Conservation (phyloP, 2,113 vertebrate genomes). For the Marmota monax region DNA sequence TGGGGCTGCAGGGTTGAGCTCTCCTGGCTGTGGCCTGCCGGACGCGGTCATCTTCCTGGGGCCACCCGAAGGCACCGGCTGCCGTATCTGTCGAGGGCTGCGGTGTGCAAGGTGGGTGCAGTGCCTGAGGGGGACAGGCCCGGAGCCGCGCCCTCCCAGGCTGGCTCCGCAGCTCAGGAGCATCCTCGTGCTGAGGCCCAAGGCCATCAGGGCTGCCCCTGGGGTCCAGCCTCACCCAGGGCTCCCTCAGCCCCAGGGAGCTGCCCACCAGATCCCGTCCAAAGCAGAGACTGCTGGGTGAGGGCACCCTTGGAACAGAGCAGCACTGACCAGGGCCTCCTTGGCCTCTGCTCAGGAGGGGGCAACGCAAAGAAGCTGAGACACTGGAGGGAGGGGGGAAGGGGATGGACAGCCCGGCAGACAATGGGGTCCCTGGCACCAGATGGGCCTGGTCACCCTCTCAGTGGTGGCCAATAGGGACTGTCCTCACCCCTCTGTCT, state of each 20-base stretch:
- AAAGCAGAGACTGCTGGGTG: too few relatives aligned
- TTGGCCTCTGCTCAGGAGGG: neutral
- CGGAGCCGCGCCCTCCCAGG: too few relatives aligned
- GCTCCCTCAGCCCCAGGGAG: too few relatives aligned
- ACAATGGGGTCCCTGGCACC: neutral
- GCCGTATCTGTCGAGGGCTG: too few relatives aligned
- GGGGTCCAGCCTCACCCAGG: neutral
- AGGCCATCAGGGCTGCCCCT: neutral
- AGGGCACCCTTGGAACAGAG: too few relatives aligned
- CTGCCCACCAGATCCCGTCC: neutral
- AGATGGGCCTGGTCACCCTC: neutral
- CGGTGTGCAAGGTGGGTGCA: too few relatives aligned
- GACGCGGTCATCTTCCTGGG: too few relatives aligned
- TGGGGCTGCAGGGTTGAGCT: too few relatives aligned
- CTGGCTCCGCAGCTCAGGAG: neutral
- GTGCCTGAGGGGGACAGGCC: neutral
- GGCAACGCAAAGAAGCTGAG: neutral
- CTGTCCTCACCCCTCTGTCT: neutral
- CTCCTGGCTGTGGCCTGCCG: too few relatives aligned
- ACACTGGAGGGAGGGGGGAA: neutral
- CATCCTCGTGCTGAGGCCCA: neutral
- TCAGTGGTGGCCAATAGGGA: neutral
- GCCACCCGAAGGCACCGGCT: too few relatives aligned
- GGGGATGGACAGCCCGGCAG: neutral
- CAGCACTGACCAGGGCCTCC: too few relatives aligned